Conservation (phyloP, 2,888 invertebrate species). For the Xylophagus ater region DNA sequence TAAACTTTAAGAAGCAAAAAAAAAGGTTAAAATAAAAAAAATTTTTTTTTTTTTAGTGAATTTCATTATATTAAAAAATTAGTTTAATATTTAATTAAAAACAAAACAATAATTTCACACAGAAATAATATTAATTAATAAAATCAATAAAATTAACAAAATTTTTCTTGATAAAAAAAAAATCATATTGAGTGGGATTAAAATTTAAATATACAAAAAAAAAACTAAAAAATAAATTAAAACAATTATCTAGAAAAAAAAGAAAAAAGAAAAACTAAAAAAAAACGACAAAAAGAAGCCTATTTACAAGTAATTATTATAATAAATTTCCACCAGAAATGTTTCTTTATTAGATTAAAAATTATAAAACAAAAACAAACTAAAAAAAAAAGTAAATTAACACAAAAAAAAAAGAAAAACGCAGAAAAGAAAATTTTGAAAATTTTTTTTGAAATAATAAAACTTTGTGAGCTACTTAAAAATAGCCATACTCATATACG, state of each 20-base stretch:
- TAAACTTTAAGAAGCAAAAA: no score
- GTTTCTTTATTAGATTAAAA: no score
- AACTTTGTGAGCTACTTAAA: no score
- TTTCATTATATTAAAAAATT: no score
- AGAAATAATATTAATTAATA: conserved; percentile 16
- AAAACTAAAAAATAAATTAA: conserved; percentile 11
- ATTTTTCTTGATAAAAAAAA: conserved; percentile 12
- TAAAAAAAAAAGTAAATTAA: conserved; percentile 15
- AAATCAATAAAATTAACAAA: conserved; percentile 18
- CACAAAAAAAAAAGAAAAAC: conserved; percentile 16
- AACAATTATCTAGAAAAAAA: conserved; percentile 16
- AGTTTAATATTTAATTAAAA: no score
- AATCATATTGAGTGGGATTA: conserved; percentile 17
- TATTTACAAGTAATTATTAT: no score
- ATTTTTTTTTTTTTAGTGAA: no score
- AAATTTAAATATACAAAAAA: conserved; percentile 15
- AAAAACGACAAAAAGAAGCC: not conserved
- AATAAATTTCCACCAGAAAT: no score
- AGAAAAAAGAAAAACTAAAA: conserved; percentile 4
- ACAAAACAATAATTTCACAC: no score
- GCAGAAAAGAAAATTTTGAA: conserved; percentile 6
- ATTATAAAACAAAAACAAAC: conserved; percentile 9
- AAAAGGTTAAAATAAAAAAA: no score
- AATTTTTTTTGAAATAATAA: no score
- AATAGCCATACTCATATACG: conserved; percentile 34